Evolutionary conservation across 2,888 invertebrate genomes (phyloP).

Genomic region (Dasypogon diadema): DNA sequence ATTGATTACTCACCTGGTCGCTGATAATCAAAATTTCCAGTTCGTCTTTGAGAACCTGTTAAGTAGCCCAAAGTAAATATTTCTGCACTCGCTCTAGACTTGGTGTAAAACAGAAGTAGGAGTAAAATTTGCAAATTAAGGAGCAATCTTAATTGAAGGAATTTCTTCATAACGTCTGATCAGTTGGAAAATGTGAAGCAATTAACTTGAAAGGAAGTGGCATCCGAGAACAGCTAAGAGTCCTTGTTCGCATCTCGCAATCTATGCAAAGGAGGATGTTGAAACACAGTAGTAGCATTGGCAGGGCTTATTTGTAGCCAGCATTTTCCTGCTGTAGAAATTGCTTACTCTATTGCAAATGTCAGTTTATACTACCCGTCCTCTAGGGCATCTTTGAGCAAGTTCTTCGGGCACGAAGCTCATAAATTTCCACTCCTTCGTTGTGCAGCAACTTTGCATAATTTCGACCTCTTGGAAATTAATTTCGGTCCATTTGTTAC

Average conservation of each 20-base stretch:
- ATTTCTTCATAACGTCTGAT: conserved; percentile 53
- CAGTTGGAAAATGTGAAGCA: background rate
- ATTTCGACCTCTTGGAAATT: conserved; percentile 27
- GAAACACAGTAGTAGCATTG: background rate
- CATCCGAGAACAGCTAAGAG: conserved; percentile 4
- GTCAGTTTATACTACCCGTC: background rate
- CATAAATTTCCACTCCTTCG: conserved; percentile 29
- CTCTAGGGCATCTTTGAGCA: background rate
- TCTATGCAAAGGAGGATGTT: background rate
- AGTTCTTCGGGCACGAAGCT: background rate
- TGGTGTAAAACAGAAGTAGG: conserved; percentile 38
- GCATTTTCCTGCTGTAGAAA: conserved; percentile 9
- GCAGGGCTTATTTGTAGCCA: background rate
- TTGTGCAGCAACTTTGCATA: conserved; percentile 28
- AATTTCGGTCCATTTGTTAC: conserved; percentile 31
- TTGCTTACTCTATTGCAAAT: background rate
- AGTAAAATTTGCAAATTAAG: conserved; percentile 52
- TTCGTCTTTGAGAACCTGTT: conserved; percentile 84
- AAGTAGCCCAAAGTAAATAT: conserved; percentile 85
- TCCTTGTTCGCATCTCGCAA: conserved; percentile 7
- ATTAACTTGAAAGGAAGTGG: conserved; percentile 34
- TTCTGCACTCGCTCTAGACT: conserved; percentile 67
- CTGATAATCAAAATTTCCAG: conserved; percentile 83
- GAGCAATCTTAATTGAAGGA: conserved; percentile 44
- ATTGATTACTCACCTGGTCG: conserved; percentile 75